Percentiles rank a stretch among this genome's conserved stretches.
phyloP scores from a whole-genome alignment of 23 tunicate genomes.

The Phallusia fumigata region DNA sequence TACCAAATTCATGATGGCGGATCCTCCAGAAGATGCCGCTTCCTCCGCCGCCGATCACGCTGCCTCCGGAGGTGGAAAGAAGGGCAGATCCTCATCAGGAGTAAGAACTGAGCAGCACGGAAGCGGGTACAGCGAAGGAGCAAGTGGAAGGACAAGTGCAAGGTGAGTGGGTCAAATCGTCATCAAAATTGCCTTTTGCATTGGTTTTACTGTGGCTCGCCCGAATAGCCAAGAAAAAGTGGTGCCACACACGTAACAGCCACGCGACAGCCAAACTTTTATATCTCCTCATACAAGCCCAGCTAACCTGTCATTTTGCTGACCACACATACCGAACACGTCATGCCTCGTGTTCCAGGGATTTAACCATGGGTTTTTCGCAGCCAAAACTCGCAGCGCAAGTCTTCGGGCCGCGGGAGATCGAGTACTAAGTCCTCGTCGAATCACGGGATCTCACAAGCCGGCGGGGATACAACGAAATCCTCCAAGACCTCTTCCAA shows the following conservation, averaged over 20 bases:
- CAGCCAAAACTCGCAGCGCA: conserved; percentile 7
- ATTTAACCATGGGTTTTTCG: too few species aligned
- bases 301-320: too few species aligned
- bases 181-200: too few species aligned
- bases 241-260: too few species aligned
- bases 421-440: background rate
- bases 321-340: too few species aligned
- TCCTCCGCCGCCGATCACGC: background rate
- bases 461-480: background rate
- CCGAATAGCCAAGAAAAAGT: too few species aligned
- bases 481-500: background rate
- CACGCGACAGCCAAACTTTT: too few species aligned
- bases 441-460: background rate
- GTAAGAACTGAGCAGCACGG: background rate
- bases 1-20: background rate
- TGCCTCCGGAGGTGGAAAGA: background rate
- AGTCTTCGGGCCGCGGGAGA: background rate
- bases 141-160: background rate
- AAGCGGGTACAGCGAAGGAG: background rate
- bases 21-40: background rate
- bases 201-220: too few species aligned
- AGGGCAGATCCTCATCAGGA: background rate
- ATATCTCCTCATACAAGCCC: too few species aligned
- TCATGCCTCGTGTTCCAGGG: too few species aligned
- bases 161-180: background rate